Conservation (phyloP, 2,888 invertebrate genomes). For the Pelosia muscerda region DNA sequence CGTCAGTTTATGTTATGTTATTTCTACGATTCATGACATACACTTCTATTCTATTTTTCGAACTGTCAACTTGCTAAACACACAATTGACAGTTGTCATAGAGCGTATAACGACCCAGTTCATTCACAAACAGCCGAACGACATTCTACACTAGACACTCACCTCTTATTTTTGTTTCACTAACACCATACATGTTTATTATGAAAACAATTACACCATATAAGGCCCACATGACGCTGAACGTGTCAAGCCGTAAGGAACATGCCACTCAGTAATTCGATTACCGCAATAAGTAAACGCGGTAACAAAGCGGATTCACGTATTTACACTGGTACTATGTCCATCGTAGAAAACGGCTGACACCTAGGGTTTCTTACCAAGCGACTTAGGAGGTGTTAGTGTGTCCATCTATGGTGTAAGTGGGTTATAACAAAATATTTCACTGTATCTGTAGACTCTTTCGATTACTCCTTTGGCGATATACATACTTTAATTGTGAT, state of each 20-base stretch:
- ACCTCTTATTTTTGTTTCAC: slow-evolving; percentile 9
- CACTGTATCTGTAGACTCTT: neutral
- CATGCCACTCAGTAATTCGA: slow-evolving; percentile 67
- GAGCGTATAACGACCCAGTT: slow-evolving; percentile 5
- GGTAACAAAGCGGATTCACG: slow-evolving; percentile 76
- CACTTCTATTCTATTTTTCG: slow-evolving; percentile 9
- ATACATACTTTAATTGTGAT: neutral
- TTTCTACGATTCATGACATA: neutral
- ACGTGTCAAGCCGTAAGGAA: slow-evolving; percentile 49
- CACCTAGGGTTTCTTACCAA: slow-evolving; percentile 78
- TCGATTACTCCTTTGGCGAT: neutral
- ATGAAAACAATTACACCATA: slow-evolving; percentile 10
- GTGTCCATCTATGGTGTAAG: slow-evolving; percentile 41
- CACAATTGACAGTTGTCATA: slow-evolving; percentile 9
- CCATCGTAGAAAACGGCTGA: slow-evolving; percentile 59
- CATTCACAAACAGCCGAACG: neutral
- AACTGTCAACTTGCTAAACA: slow-evolving; percentile 3
- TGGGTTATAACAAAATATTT: slow-evolving; percentile 33
- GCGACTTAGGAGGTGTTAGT: slow-evolving; percentile 60
- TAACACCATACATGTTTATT: slow-evolving; percentile 12
- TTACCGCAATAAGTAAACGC: slow-evolving; percentile 71
- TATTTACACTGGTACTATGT: slow-evolving; percentile 64
- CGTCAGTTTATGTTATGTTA: too few species aligned
- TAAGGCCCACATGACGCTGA: slow-evolving; percentile 18
- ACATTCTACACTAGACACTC: neutral